phyloP scores from a whole-genome alignment of 2,797 vertebrate genomes.

The Margarornis squamiger region DNA sequence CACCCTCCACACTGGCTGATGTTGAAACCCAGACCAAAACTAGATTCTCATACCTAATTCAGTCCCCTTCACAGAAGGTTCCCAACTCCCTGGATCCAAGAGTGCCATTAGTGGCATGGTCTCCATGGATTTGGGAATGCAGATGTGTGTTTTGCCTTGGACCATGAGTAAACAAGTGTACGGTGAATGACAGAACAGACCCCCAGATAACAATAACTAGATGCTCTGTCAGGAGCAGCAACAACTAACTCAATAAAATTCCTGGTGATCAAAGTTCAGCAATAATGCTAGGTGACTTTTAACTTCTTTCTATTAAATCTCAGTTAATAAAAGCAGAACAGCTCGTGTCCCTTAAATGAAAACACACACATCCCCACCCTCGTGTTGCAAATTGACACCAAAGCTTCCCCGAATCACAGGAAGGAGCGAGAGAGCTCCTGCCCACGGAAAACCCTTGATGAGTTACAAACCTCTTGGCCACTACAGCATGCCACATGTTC shows the following conservation, averaged over 20 bases:
- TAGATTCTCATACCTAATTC: not conserved
- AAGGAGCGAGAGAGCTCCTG: not conserved
- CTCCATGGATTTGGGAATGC: not conserved
- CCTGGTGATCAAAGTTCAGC: not conserved
- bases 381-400: not conserved
- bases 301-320: not conserved
- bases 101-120: not conserved
- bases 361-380: not conserved
- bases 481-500: not conserved
- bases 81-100: not conserved
- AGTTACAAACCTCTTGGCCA: not conserved
- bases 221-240: not conserved
- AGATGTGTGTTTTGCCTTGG: not conserved
- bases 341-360: not conserved
- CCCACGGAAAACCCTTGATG: not conserved
- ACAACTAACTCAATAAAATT: not conserved
- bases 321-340: not conserved
- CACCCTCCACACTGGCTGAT: not conserved
- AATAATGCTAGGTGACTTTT: not conserved
- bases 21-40: not conserved
- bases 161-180: not conserved
- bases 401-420: not conserved
- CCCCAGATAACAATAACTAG: not conserved
- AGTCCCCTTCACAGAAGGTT: not conserved
- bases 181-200: not conserved